Conservation (phyloP, 2,888 invertebrate genomes). For the Ophion obscuratus region DNA sequence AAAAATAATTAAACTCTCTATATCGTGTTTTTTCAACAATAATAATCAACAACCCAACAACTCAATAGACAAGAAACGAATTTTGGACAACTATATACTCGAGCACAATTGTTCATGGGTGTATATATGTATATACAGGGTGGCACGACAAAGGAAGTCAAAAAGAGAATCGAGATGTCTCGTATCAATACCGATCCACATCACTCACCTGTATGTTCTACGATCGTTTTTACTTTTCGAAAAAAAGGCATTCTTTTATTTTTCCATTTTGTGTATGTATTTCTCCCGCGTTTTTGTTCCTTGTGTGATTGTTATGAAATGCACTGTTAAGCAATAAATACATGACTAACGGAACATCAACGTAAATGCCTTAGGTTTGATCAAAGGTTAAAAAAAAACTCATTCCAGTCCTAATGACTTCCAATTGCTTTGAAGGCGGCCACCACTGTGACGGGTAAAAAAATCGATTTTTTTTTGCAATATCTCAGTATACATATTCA, state of each 20-base stretch:
- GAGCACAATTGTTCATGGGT: slow-evolving; percentile 13
- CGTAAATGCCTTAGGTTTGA: too few species aligned
- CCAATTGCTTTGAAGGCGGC: too few species aligned
- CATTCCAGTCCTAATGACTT: too few species aligned
- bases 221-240: too few species aligned
- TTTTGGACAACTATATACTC: slow-evolving; percentile 24
- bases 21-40: slow-evolving; percentile 71
- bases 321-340: not conserved
- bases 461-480: too few species aligned
- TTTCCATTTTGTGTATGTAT: too few species aligned
- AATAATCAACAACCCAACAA: slow-evolving; percentile 59
- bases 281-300: too few species aligned
- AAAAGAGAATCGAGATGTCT: not conserved
- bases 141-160: not conserved
- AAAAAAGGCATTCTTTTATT: too few species aligned
- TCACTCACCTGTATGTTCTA: not conserved
- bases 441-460: too few species aligned
- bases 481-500: too few species aligned
- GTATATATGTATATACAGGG: not conserved
- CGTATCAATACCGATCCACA: not conserved
- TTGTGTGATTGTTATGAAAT: not conserved
- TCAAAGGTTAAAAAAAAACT: too few species aligned
- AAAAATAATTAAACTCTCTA: slow-evolving; percentile 79
- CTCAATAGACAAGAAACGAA: slow-evolving; percentile 29
- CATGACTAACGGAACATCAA: not conserved